A percentile compares a stretch with the other conserved stretches of the same genome.
Conservation (phyloP, 2,888 invertebrate species). For the Rhagophthalmus giganteus region DNA sequence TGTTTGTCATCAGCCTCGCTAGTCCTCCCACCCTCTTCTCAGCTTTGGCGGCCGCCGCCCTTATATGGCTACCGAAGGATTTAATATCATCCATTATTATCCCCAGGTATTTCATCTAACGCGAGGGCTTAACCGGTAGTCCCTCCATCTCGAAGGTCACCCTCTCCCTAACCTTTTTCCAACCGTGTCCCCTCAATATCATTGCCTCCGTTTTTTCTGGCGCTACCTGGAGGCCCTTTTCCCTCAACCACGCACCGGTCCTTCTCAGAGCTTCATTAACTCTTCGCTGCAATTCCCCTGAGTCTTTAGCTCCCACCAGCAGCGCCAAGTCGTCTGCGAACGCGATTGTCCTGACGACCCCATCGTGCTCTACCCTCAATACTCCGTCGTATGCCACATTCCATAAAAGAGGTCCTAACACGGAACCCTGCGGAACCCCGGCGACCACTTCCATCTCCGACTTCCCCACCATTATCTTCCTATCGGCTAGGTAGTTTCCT, state of each 20-base stretch:
- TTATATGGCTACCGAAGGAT: neutral
- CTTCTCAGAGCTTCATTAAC: neutral
- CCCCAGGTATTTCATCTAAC: neutral
- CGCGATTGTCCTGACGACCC: neutral
- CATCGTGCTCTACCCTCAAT: neutral
- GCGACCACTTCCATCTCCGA: neutral
- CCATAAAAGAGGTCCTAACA: neutral
- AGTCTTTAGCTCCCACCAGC: neutral
- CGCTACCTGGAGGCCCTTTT: neutral
- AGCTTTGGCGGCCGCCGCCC: constrained; percentile 3
- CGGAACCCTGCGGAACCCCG: neutral
- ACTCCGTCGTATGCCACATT: no score
- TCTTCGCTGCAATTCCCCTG: neutral
- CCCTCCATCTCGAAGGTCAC: no score
- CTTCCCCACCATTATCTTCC: no score
- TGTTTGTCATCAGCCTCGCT: constrained; percentile 20
- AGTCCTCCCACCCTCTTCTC: constrained; percentile 2
- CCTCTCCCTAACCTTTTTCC: no score
- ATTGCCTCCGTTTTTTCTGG: neutral
- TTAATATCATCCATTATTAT: neutral
- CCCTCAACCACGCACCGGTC: neutral
- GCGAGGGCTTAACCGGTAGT: no score
- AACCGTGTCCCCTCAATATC: neutral
- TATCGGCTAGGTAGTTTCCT: no score
- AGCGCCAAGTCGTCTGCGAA: neutral